These are phyloP conservation scores for Leptosomus discolor DNA, from an alignment of 2,113 vertebrate genomes.

Conservation along the genomic window DNA sequence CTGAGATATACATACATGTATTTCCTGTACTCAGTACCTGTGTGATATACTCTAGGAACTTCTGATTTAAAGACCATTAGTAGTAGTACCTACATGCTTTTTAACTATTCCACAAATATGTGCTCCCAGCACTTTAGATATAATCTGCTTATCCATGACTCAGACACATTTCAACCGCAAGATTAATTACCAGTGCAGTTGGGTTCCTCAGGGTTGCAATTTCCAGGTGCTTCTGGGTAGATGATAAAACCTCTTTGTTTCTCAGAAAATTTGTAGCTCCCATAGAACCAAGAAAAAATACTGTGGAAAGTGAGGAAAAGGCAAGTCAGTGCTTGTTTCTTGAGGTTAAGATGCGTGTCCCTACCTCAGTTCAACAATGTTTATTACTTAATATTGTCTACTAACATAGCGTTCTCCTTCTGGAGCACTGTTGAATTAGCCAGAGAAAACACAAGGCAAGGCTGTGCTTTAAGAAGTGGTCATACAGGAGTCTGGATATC, in stretches of 20 bases:
- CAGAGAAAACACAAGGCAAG: neutral
- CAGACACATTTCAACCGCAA: neutral
- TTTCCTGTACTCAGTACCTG: neutral
- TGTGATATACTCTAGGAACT: neutral
- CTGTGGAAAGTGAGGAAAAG: neutral
- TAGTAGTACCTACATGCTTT: neutral
- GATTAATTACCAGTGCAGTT: neutral
- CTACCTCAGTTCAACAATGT: neutral
- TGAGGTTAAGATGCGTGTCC: neutral
- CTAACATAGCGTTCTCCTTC: neutral
- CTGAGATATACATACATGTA: fast-evolving
- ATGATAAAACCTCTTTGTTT: neutral
- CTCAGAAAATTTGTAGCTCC: neutral
- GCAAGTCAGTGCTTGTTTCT: neutral
- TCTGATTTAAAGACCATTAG: neutral
- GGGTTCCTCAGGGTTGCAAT: neutral
- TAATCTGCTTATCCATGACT: neutral
- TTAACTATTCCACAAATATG: neutral
- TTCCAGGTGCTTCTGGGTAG: neutral
- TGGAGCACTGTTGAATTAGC: neutral
- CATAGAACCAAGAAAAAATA: neutral
- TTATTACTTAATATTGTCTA: neutral
- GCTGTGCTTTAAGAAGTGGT: neutral
- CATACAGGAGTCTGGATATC: neutral
- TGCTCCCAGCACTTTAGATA: neutral